These are phyloP conservation scores for Mantis religiosa DNA, from an alignment of 2,888 invertebrate species.

Conservation along the genomic window DNA sequence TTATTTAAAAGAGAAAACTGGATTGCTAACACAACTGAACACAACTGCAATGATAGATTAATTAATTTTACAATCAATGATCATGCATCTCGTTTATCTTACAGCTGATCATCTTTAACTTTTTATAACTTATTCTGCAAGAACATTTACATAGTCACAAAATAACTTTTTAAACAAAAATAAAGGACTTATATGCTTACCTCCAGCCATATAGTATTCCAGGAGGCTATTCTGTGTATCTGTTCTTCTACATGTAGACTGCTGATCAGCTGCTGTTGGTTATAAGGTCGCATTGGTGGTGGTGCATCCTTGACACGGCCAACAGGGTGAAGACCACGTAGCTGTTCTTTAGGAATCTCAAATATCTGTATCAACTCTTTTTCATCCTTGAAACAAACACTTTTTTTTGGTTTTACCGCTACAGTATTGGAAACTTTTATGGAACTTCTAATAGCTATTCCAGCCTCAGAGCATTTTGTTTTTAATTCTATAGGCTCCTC, in stretches of 20 bases:
- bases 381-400: not conserved
- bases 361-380: not conserved
- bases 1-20: too few relatives aligned
- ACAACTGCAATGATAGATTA: too few relatives aligned
- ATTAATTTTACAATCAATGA: too few relatives aligned
- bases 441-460: not conserved
- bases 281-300: constrained; percentile 29
- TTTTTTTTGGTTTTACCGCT: not conserved
- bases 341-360: not conserved
- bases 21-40: too few relatives aligned
- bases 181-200: constrained; percentile 29
- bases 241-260: constrained; percentile 44
- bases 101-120: too few relatives aligned
- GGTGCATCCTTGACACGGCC: constrained; percentile 38
- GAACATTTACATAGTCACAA: too few relatives aligned
- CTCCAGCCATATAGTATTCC: constrained; percentile 65
- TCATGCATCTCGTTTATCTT: too few relatives aligned
- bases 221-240: constrained; percentile 54
- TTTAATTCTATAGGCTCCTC: not conserved
- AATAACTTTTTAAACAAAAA: too few relatives aligned
- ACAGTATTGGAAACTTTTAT: not conserved
- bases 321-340: not conserved
- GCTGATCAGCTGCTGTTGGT: not conserved
- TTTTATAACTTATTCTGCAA: too few relatives aligned
- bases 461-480: not conserved